These are phyloP conservation scores for Macaria liturata DNA, from an alignment of 2,888 invertebrate genomes.

Conservation along the genomic window DNA sequence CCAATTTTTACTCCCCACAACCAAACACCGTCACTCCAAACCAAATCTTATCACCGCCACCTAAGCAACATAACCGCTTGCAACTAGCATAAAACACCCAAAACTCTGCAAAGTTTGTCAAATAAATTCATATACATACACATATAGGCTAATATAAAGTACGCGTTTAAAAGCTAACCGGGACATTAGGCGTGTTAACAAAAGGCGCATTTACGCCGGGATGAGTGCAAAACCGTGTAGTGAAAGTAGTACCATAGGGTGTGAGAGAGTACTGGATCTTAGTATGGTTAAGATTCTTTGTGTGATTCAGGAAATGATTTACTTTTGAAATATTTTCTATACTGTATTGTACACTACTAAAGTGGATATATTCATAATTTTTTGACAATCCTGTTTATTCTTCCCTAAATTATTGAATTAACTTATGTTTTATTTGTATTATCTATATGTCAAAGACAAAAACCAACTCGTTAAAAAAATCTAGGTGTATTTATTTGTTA, in stretches of 20 bases:
- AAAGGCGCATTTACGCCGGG: conserved; percentile 71
- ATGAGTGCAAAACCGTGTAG: conserved; percentile 64
- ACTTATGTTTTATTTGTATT: too few species aligned
- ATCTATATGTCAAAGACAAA: too few species aligned
- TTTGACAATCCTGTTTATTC: too few species aligned
- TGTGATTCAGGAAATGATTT: too few species aligned
- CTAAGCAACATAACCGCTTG: conserved; percentile 4
- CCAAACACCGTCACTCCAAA: conserved; percentile 9
- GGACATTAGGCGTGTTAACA: conserved; percentile 67
- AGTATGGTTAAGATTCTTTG: too few species aligned
- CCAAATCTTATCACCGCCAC: not conserved
- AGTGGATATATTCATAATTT: too few species aligned
- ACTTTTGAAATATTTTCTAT: too few species aligned
- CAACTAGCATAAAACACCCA: conserved; percentile 1
- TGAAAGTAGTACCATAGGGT: conserved; percentile 15
- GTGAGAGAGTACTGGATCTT: not conserved
- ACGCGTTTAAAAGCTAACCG: conserved; percentile 59
- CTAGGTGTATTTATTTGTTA: too few species aligned
- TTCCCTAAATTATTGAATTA: too few species aligned
- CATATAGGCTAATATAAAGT: conserved; percentile 36
- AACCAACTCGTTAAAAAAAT: too few species aligned
- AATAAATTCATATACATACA: conserved; percentile 25
- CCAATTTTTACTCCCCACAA: too few species aligned
- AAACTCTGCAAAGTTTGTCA: conserved; percentile 15
- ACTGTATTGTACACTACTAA: too few species aligned